phyloP scores from a whole-genome alignment of 2,888 invertebrate species.

The Harpalus rubripes region DNA sequence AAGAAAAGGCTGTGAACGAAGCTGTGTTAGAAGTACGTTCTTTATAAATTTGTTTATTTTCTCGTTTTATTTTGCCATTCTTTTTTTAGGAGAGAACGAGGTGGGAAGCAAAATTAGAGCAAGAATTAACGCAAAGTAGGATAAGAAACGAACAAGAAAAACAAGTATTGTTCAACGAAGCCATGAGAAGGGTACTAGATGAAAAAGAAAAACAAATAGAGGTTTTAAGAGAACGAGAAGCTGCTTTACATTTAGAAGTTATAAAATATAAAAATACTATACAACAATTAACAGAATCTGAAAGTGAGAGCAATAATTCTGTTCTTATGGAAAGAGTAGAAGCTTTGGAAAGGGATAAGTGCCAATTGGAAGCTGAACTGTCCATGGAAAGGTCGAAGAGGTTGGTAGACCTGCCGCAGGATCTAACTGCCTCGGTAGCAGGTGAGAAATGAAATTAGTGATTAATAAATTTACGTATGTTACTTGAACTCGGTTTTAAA shows the following conservation, averaged over 20 bases:
- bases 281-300: constrained; percentile 84
- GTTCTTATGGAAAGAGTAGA: constrained; percentile 79
- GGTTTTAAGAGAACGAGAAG: constrained; percentile 82
- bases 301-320: constrained; percentile 83
- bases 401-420: constrained; percentile 72
- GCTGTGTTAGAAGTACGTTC: constrained; percentile 70
- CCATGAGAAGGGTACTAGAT: constrained; percentile 82
- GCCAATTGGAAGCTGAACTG: constrained; percentile 76
- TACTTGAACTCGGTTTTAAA: no score
- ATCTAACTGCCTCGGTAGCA: constrained; percentile 80
- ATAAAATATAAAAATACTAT: constrained; percentile 84
- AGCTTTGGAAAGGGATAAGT: constrained; percentile 78
- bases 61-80: constrained; percentile 50
- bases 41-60: neutral
- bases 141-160: constrained; percentile 79
- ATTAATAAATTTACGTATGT: neutral
- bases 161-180: constrained; percentile 82
- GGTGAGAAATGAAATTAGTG: constrained; percentile 73
- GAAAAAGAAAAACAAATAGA: constrained; percentile 88
- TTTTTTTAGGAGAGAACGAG: constrained; percentile 78
- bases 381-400: constrained; percentile 72
- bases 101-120: constrained; percentile 77
- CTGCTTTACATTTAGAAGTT: constrained; percentile 82
- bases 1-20: constrained; percentile 78
- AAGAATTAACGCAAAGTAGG: constrained; percentile 77